Base-by-base conservation (phyloP, 2,113 vertebrate genomes). In the Semnopithecus entellus region DNA sequence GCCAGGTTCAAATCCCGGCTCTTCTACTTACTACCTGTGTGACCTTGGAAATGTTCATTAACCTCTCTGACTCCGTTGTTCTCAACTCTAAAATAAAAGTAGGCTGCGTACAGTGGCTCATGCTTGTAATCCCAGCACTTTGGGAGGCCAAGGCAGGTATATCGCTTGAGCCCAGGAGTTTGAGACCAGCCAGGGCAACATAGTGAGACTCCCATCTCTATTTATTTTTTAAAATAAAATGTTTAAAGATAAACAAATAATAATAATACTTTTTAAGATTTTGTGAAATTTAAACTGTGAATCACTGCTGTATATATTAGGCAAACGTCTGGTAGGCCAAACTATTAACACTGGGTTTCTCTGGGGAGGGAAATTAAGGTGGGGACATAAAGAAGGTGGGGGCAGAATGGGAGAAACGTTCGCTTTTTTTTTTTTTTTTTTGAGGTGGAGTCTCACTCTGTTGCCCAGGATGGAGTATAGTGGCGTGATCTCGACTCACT, bases 11-110 rank as follows among this genome's bases (percentile, higher is more conserved):
- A 96, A 64, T 32, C 45, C 66, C 2, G 17, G 27, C n/a, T 90
- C 52, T 72, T 89, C n/a, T 2, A 17, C 30, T 50, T 57, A 22
- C 45, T 61, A 78, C 50, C 73, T 86, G 27, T 40, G 25, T 83
- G 68, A 90, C 70, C 40, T 38, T 64, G 68, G 68, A 94, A 70
- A 90, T 4, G 17, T 17, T 61, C n/a, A 59, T n/a, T 85, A 50
- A 52, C 52, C 59, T 82, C 32, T 55, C 50, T 64, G 92, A 35
- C 45, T 83, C 75, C 38, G 10, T 27, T 72, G 25, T 90, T 86
- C 40, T 90, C 50, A 90, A 94, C n/a, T 68, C 43, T 82, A 38
- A 95, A 88, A 96, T 82, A 38, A 95, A 80, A 95, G 25, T 30
- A 61, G 59, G 25, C 61, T 30, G 27, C 4, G 61, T 64, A 27